Evolutionary conservation across 2,113 vertebrate genomes (phyloP), one percentile per base, ranked within the genome.

Genomic region (Typhlomys cinereus): DNA sequence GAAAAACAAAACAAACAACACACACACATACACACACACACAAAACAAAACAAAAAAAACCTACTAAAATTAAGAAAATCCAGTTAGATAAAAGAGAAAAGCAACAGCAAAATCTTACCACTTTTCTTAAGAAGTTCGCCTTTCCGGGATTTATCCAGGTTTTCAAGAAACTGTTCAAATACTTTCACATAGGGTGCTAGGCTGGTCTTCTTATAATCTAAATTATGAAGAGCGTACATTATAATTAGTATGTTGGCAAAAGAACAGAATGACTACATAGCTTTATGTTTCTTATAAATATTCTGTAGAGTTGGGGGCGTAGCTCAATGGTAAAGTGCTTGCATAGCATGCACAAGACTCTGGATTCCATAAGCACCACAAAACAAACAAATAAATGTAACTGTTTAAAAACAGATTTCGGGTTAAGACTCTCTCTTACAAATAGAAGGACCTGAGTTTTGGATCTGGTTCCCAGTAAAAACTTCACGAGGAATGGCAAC

Each of bases 131-230:
- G 98, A 97, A 98, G 98, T 94, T 99, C 98, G 92, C 98, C 99
- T 97, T 98, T 98, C 94, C 98, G 97, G 2, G 98, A 97, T 0
- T 61, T 97, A 85, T 99, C 98, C 98, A 99, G 90, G 41, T 96
- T 97, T 94, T 99, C 99, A 95, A 99, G 97, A 18, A 99, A 99
- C 69, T 96, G 97, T 96, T 99, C 99, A 0, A 99, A 99, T 94
- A 98, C 59, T 97, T 98, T 98, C 85, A 99, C 97, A 0, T 99
- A 99, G 27, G 98, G 98, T 0, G 97, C 99, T 94, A 99, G 97
- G 94, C 99, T 99, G 1, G 99, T 99, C 96, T 96, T 98, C 98
- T 98, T 99, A 94, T 99, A 99, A 97, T 99, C 99, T 99, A 96
- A 76, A 79, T 92, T 73, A 83, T 57, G 41, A 92, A 93, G n/a